Evolutionary conservation across 2,113 vertebrate species (phyloP).

Genomic region (Mugil cephalus): DNA sequence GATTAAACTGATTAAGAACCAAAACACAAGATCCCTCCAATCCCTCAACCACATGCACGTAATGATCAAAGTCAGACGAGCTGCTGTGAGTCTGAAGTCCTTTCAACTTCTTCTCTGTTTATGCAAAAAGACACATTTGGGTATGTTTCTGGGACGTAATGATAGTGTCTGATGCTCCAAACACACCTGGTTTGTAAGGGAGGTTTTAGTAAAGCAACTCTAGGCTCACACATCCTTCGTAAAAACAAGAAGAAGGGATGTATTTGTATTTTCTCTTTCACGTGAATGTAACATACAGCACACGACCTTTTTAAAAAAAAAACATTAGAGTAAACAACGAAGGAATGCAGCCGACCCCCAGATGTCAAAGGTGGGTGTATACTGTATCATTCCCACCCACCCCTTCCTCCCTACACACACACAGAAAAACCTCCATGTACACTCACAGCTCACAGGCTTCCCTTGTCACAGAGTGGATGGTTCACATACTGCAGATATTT

Average conservation of each 20-base stretch:
- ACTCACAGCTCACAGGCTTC: neutral
- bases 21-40: accelerated
- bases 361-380: conserved; percentile 42
- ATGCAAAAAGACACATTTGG: conserved; percentile 18
- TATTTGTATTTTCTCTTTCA: conserved; percentile 2
- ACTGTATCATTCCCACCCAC: conserved; percentile 28
- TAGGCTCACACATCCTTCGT: conserved; percentile 30
- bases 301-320: conserved; percentile 6
- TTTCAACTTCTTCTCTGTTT: neutral
- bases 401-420: conserved; percentile 5
- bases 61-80: conserved; percentile 10
- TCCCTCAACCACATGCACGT: too few relatives aligned
- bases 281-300: conserved; percentile 20
- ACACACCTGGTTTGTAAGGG: conserved; percentile 59
- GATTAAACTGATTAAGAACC: neutral
- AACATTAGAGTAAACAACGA: conserved; percentile 27
- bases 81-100: conserved; percentile 8
- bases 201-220: neutral
- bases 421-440: conserved; percentile 24
- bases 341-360: conserved; percentile 49
- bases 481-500: conserved; percentile 49
- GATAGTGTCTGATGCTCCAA: conserved; percentile 41
- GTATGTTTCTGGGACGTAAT: conserved; percentile 52
- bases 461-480: conserved; percentile 18
- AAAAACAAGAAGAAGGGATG: conserved; percentile 16